phyloP scores from a whole-genome alignment of 2,888 invertebrate species.

The Hirtodrosophila histrioides region DNA sequence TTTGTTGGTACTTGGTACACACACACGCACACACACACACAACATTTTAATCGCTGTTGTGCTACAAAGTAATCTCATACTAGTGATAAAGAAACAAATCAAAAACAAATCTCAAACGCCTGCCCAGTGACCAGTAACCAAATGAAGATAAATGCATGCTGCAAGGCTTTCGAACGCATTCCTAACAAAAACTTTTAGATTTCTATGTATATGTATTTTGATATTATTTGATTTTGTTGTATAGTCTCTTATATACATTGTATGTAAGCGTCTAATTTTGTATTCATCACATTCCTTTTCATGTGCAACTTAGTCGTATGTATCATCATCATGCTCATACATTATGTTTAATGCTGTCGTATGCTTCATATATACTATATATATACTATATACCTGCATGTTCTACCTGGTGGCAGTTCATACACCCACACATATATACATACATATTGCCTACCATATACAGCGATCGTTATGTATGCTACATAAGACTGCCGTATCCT shows the following conservation, averaged over 20 bases:
- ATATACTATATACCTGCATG: slow-evolving; percentile 4
- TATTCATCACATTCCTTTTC: slow-evolving; percentile 24
- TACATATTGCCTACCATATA: background rate
- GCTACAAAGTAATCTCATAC: slow-evolving; percentile 44
- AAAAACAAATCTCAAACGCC: slow-evolving; percentile 23
- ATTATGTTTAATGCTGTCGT: slow-evolving; percentile 20
- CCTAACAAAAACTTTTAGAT: slow-evolving; percentile 19
- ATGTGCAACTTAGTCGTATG: slow-evolving; percentile 4
- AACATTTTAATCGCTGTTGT: slow-evolving; percentile 20
- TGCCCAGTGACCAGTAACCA: slow-evolving; percentile 38
- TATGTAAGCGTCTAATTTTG: slow-evolving; percentile 15
- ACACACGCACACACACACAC: slow-evolving; percentile 6
- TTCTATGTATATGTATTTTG: slow-evolving; percentile 17
- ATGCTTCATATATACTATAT: slow-evolving; percentile 25
- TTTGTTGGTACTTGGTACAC: slow-evolving; percentile 40
- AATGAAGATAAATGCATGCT: slow-evolving; percentile 58
- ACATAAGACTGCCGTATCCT: slow-evolving; percentile 37
- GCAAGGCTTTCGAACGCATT: slow-evolving; percentile 50
- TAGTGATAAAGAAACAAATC: slow-evolving; percentile 37
- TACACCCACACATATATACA: background rate
- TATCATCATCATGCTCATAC: background rate
- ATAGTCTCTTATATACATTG: slow-evolving; percentile 33
- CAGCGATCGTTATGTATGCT: slow-evolving; percentile 30
- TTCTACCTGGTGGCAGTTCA: slow-evolving; percentile 41
- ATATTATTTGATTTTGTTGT: slow-evolving; percentile 25